phyloP scores from a whole-genome alignment of 2,113 vertebrate species.

The Apteryx mantelli region DNA sequence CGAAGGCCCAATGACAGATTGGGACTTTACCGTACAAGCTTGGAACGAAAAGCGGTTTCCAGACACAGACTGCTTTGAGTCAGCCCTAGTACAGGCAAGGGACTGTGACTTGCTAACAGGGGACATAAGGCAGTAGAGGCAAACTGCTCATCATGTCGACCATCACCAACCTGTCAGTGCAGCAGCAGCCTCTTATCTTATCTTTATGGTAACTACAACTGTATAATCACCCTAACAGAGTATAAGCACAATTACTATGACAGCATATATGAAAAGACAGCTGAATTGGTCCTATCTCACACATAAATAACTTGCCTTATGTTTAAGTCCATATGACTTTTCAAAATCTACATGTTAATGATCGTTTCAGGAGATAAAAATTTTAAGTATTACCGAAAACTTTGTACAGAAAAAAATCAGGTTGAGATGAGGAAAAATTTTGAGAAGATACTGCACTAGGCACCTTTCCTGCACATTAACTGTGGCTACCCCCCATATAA shows the following conservation, averaged over 20 bases:
- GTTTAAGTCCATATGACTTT: not conserved
- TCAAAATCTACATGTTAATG: not conserved
- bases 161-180: not conserved
- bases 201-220: not conserved
- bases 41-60: not conserved
- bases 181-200: not conserved
- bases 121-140: not conserved
- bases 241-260: fast-evolving
- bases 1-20: fast-evolving
- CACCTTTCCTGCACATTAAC: not conserved
- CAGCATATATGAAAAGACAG: not conserved
- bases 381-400: not conserved
- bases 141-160: not conserved
- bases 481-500: not conserved
- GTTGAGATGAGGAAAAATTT: not conserved
- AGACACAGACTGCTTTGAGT: not conserved
- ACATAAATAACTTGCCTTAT: not conserved
- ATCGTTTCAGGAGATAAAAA: not conserved
- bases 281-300: not conserved
- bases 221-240: not conserved
- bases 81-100: not conserved
- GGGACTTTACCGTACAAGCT: not conserved
- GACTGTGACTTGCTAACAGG: fast-evolving
- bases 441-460: not conserved
- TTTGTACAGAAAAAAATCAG: not conserved